A percentile compares a stretch with the other conserved stretches of the same genome.
Evolutionary conservation across 2,888 invertebrate genomes (phyloP).

Genomic region (Eugnorisma glareosa): DNA sequence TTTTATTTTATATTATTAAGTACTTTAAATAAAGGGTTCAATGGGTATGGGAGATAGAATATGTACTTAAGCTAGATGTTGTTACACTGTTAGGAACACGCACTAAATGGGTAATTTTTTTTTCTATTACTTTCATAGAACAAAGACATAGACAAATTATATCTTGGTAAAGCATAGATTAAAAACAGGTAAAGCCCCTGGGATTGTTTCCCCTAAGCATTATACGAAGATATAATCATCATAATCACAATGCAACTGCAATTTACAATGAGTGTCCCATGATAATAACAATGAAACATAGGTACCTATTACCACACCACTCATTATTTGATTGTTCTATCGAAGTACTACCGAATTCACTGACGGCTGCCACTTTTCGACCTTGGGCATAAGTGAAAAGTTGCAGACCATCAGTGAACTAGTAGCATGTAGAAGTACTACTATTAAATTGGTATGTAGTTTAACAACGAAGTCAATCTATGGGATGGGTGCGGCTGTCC

Average conservation of each 20-base stretch:
- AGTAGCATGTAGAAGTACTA: too few species aligned
- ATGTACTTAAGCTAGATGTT: not conserved
- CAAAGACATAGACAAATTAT: too few species aligned
- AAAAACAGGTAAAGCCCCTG: not conserved
- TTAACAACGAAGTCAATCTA: not conserved
- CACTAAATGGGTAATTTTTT: not conserved
- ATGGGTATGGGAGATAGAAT: not conserved
- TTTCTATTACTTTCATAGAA: too few species aligned
- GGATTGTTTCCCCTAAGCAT: not conserved
- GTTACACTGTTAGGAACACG: not conserved
- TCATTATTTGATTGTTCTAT: not conserved
- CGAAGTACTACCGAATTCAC: too few species aligned
- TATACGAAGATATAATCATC: not conserved
- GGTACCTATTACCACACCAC: not conserved
- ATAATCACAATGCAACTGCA: conserved; percentile 11
- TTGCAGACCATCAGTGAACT: too few species aligned
- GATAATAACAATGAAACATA: conserved; percentile 9
- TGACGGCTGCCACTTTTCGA: too few species aligned
- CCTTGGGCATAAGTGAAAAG: too few species aligned
- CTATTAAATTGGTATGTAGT: not conserved
- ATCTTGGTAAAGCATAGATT: not conserved
- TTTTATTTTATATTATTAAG: conserved; percentile 39
- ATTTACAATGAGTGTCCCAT: conserved; percentile 24
- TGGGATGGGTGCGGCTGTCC: not conserved
- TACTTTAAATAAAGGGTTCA: conserved; percentile 23